Conservation (phyloP, 2,888 invertebrate species). For the Poecilus cupreus region DNA sequence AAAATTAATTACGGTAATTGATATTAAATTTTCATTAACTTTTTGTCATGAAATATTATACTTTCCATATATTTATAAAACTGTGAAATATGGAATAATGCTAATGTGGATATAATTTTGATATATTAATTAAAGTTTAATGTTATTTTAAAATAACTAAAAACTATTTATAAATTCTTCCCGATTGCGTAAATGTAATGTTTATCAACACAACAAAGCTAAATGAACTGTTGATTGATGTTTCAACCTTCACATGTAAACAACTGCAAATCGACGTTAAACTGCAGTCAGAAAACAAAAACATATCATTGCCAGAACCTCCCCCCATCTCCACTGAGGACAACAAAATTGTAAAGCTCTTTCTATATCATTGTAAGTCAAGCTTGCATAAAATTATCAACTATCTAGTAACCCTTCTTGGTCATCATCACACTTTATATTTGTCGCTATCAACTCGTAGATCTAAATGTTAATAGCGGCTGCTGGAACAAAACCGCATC, state of each 20-base stretch:
- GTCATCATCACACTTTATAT: constrained; percentile 21
- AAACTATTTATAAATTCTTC: too few species aligned
- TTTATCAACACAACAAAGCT: not conserved
- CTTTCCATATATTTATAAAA: too few species aligned
- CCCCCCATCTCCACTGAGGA: too few species aligned
- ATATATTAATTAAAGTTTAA: too few species aligned
- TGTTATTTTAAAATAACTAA: too few species aligned
- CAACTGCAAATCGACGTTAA: constrained; percentile 1
- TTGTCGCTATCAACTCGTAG: not conserved
- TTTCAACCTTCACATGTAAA: not conserved
- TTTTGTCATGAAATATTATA: too few species aligned
- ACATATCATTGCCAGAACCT: not conserved
- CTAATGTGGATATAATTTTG: too few species aligned
- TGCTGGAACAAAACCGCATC: constrained; percentile 24
- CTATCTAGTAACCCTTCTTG: not conserved
- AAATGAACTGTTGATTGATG: not conserved
- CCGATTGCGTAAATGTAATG: not conserved
- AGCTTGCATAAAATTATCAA: not conserved
- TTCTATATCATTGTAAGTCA: not conserved
- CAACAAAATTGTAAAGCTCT: not conserved
- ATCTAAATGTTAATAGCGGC: constrained; percentile 48
- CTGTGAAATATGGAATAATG: too few species aligned
- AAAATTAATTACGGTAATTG: too few species aligned
- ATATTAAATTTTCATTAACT: too few species aligned
- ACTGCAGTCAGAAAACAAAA: not conserved